Evolutionary conservation across 2,113 vertebrate species (phyloP).

Genomic region (Cyprinus carpio): DNA sequence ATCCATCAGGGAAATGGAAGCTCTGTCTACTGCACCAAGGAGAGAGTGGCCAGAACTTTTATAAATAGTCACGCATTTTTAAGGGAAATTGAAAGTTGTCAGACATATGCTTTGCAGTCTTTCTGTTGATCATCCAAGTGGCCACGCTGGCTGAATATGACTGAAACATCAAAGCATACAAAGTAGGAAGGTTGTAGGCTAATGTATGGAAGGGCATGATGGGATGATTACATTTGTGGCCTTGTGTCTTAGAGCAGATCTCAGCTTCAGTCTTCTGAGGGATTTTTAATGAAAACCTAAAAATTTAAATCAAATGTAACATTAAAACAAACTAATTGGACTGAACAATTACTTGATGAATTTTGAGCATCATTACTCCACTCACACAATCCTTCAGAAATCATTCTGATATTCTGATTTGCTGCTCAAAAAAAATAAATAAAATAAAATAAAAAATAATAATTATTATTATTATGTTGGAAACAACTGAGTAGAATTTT

Average conservation of each 20-base stretch:
- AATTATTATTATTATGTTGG: no score
- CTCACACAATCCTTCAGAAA: no score
- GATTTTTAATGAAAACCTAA: background rate
- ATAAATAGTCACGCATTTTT: slow-evolving; percentile 73
- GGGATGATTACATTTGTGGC: slow-evolving; percentile 48
- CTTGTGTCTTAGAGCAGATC: background rate
- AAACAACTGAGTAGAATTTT: no score
- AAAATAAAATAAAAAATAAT: no score
- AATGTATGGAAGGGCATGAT: slow-evolving; percentile 35
- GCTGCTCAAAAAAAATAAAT: no score
- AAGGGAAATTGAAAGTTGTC: slow-evolving; percentile 77
- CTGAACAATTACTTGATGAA: background rate
- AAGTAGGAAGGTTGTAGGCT: slow-evolving; percentile 58
- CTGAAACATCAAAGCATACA: slow-evolving; percentile 67
- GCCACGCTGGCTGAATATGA: slow-evolving; percentile 61
- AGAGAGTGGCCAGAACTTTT: slow-evolving; percentile 78
- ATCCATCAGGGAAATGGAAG: slow-evolving; percentile 88
- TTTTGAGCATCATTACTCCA: no score
- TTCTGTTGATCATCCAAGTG: slow-evolving; percentile 50
- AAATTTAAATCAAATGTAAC: background rate
- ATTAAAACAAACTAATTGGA: background rate
- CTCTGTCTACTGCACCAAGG: slow-evolving; percentile 77
- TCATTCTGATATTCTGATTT: no score
- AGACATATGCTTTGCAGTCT: slow-evolving; percentile 69
- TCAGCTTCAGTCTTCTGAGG: background rate